Conservation (phyloP, 2,888 invertebrate species). For the Eucriotettix oculatus region DNA sequence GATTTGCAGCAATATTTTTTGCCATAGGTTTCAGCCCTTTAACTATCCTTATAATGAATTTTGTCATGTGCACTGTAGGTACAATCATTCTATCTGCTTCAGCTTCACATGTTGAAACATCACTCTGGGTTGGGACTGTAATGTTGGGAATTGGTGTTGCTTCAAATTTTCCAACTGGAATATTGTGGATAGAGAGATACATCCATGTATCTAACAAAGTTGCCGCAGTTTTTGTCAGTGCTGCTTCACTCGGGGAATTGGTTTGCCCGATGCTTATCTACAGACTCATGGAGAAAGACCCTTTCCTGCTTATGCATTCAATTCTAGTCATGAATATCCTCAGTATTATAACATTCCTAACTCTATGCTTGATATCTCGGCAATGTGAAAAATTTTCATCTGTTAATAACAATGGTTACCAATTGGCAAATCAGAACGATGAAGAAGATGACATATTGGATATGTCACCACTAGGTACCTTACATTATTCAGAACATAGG, state of each 20-base stretch:
- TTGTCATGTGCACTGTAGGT: conserved; percentile 20
- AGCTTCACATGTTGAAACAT: conserved; percentile 16
- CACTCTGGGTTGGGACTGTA: conserved; percentile 24
- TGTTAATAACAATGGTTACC: conserved; percentile 14
- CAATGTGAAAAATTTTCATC: conserved; percentile 16
- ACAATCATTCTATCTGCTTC: conserved; percentile 20
- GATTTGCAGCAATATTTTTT: conserved; percentile 26
- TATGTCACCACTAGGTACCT: conserved; percentile 5
- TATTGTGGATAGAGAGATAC: conserved; percentile 28
- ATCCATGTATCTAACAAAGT: conserved; percentile 26
- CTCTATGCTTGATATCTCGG: conserved; percentile 20
- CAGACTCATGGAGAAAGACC: conserved; percentile 20
- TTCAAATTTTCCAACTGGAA: conserved; percentile 27
- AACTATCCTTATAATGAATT: conserved; percentile 23
- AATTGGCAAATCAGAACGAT: conserved; percentile 16
- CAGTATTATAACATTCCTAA: conserved; percentile 18
- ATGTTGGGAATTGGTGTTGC: conserved; percentile 27
- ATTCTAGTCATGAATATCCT: conserved; percentile 18
- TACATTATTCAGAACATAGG: conserved; percentile 6
- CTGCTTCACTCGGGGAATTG: conserved; percentile 27
- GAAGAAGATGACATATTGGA: conserved; percentile 15
- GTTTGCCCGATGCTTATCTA: conserved; percentile 23
- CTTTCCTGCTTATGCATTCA: conserved; percentile 24
- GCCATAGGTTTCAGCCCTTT: conserved; percentile 23
- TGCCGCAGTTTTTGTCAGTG: conserved; percentile 26